Conservation (phyloP, 2,113 vertebrate species). For the Actenoides lindsayi region DNA sequence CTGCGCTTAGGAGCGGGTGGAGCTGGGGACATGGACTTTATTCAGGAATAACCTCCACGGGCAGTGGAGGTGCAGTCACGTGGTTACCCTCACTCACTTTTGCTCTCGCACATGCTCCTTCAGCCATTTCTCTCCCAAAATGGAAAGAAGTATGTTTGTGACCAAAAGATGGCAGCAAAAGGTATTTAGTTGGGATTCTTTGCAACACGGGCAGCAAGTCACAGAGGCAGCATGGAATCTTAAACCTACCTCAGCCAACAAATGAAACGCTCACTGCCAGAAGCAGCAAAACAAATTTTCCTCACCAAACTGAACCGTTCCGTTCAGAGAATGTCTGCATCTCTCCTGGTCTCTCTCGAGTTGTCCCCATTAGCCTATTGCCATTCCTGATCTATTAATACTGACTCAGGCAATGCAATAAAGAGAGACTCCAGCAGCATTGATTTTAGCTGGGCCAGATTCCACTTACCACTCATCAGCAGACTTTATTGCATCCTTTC, state of each 20-base stretch:
- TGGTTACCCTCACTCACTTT: background rate
- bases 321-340: background rate
- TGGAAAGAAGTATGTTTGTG: background rate
- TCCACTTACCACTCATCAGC: constrained; percentile 70
- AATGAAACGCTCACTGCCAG: background rate
- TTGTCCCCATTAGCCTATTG: constrained; percentile 56
- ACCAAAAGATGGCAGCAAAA: constrained; percentile 71
- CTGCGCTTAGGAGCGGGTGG: background rate
- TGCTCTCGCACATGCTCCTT: constrained; percentile 35
- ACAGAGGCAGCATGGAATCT: background rate
- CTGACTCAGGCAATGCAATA: constrained; percentile 59
- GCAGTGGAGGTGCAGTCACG: background rate
- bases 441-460: constrained; percentile 67
- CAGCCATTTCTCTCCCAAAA: constrained; percentile 2
- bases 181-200: constrained; percentile 25
- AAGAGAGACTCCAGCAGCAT: constrained; percentile 66
- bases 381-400: constrained; percentile 68
- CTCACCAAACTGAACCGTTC: background rate
- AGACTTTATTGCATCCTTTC: constrained; percentile 71
- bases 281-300: background rate
- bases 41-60: background rate
- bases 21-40: constrained; percentile 28
- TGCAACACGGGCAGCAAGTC: background rate
- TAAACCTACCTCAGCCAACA: background rate
- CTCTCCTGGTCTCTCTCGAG: background rate